A percentile compares a stretch with the other conserved stretches of the same genome.
phyloP scores from a whole-genome alignment of 2,888 invertebrate genomes.

The Pseudolycoriella hygida region DNA sequence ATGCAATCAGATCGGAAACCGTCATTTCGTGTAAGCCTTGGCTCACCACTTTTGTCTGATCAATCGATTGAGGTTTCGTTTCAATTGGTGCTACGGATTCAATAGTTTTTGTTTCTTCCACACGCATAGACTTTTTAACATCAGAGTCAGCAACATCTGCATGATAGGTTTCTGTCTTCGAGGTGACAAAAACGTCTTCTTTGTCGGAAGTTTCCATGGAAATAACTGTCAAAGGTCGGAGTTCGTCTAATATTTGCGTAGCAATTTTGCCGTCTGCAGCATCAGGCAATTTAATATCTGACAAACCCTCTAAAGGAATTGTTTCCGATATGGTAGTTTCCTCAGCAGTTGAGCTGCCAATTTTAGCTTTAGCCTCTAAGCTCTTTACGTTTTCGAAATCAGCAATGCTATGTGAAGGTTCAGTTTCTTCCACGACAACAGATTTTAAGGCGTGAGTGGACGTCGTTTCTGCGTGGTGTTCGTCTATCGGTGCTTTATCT shows the following conservation, averaged over 20 bases:
- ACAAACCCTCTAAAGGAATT: neutral
- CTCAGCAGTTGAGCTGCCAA: constrained; percentile 17
- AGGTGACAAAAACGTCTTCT: constrained; percentile 22
- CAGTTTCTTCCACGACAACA: constrained; percentile 34
- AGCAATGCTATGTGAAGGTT: constrained; percentile 33
- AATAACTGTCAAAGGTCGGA: constrained; percentile 23
- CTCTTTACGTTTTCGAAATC: constrained; percentile 20
- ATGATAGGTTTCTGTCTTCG: neutral
- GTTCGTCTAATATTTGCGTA: constrained; percentile 17
- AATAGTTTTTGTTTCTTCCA: constrained; percentile 22
- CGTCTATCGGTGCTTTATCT: constrained; percentile 5
- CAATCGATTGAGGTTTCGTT: constrained; percentile 19
- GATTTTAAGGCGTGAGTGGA: constrained; percentile 32
- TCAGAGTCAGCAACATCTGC: constrained; percentile 8
- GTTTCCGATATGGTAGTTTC: neutral
- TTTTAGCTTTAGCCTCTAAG: constrained; percentile 17
- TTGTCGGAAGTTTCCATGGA: constrained; percentile 29
- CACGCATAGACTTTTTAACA: constrained; percentile 9
- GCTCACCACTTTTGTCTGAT: constrained; percentile 12
- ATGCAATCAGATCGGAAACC: constrained; percentile 5
- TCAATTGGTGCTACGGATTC: constrained; percentile 21
- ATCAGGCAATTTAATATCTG: neutral
- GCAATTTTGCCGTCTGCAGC: neutral
- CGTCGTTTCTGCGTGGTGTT: constrained; percentile 11
- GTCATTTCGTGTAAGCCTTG: constrained; percentile 15